Percentiles rank a stretch among this genome's conserved stretches.
phyloP scores from a whole-genome alignment of 2,888 invertebrate species.

The Heliconius aoede region DNA sequence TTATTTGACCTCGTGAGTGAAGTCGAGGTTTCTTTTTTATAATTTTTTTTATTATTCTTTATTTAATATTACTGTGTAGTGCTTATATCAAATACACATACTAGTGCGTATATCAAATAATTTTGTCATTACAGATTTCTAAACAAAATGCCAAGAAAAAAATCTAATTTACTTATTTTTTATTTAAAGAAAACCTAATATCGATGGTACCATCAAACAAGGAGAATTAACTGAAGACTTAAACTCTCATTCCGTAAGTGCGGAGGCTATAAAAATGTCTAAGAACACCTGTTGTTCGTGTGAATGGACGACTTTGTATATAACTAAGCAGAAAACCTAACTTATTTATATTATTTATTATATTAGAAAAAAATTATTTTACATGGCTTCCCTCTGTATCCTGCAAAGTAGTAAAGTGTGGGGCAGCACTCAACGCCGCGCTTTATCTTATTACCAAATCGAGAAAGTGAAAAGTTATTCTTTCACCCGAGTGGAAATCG shows the following conservation, averaged over 20 bases:
- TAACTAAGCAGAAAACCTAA: conserved; percentile 31
- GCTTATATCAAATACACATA: too few relatives aligned
- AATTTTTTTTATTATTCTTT: too few relatives aligned
- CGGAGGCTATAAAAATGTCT: conserved; percentile 53
- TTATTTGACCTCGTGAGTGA: too few relatives aligned
- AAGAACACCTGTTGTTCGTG: conserved; percentile 49
- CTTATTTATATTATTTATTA: conserved; percentile 1
- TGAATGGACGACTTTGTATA: conserved; percentile 30
- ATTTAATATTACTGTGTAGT: too few relatives aligned
- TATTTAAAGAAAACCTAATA: background rate
- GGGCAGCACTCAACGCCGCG: too few relatives aligned
- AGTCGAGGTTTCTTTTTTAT: too few relatives aligned
- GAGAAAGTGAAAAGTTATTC: too few relatives aligned
- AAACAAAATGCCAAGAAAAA: background rate
- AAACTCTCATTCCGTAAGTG: conserved; percentile 30
- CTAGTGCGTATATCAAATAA: too few relatives aligned
- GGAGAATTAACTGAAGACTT: conserved; percentile 9
- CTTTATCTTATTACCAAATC: too few relatives aligned
- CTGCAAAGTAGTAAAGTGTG: too few relatives aligned
- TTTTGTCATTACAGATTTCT: background rate
- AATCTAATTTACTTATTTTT: background rate
- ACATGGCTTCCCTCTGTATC: too few relatives aligned
- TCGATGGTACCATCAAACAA: conserved; percentile 11
- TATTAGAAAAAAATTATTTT: background rate
- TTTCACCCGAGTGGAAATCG: too few relatives aligned